Percentiles rank a stretch among this genome's conserved stretches.
These are phyloP conservation scores for Sebastes melanostomus DNA, from an alignment of 2,797 vertebrate genomes.

Conservation along the genomic window DNA sequence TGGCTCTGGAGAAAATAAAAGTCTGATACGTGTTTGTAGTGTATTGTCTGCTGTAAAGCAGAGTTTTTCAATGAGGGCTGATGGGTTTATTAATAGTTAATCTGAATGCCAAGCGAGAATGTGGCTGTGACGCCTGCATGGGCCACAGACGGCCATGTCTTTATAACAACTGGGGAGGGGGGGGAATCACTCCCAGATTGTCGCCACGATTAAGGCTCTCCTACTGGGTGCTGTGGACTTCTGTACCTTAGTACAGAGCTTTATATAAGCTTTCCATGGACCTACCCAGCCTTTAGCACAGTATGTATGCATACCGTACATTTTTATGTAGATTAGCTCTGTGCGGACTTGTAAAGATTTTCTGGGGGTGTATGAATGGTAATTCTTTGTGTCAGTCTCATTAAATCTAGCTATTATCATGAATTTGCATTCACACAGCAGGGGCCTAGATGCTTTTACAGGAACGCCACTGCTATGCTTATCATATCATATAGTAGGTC, in stretches of 20 bases:
- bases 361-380: not conserved
- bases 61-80: conserved; percentile 42
- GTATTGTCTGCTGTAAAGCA: not conserved
- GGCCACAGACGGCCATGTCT: conserved; percentile 11
- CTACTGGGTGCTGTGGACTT: not conserved
- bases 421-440: not conserved
- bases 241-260: conserved; percentile 10
- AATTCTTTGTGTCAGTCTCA: not conserved
- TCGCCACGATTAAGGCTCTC: conserved; percentile 16
- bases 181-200: not conserved
- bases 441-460: not conserved
- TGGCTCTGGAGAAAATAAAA: too few species aligned
- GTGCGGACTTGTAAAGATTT: not conserved
- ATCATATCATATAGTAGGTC: conserved; percentile 35
- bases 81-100: conserved; percentile 59
- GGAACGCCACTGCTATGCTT: not conserved
- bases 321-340: conserved; percentile 52
- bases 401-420: not conserved
- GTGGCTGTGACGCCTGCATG: conserved; percentile 28
- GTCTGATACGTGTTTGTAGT: not conserved
- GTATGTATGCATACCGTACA: conserved; percentile 41
- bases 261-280: not conserved
- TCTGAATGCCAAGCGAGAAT: conserved; percentile 44
- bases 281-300: not conserved
- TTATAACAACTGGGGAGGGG: not conserved